A percentile compares a stretch with the other conserved stretches of the same genome.
These are phyloP conservation scores for Pelodytes ibericus DNA, from an alignment of 2,797 vertebrate genomes.

Conservation along the genomic window DNA sequence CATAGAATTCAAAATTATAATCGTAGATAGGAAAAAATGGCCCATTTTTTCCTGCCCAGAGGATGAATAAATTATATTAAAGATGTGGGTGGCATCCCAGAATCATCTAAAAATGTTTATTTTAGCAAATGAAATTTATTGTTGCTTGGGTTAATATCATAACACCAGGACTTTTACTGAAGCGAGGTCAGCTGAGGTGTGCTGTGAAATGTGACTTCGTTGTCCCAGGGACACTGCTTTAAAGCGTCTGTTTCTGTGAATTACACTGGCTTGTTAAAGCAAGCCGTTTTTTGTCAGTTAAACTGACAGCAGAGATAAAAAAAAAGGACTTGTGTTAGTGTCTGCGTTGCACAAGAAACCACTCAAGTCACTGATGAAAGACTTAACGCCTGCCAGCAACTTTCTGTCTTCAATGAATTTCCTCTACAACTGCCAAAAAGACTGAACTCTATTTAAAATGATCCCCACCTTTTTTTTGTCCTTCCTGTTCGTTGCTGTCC, in stretches of 20 bases:
- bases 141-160: neutral
- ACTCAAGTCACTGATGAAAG: constrained; percentile 61
- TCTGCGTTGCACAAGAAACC: constrained; percentile 73
- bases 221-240: constrained; percentile 20
- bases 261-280: constrained; percentile 57
- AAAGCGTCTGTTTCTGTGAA: constrained; percentile 36
- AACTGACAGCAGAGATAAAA: constrained; percentile 72
- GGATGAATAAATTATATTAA: neutral
- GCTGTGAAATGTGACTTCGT: constrained; percentile 2
- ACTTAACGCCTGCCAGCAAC: constrained; percentile 59
- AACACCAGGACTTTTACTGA: constrained; percentile 11
- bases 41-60: neutral
- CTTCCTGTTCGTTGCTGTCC: constrained; percentile 16
- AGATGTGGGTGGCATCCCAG: neutral
- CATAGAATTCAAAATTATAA: neutral
- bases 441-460: constrained; percentile 66
- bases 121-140: neutral
- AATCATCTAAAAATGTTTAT: neutral
- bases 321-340: constrained; percentile 57
- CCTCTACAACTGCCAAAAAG: constrained; percentile 64
- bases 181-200: constrained; percentile 20
- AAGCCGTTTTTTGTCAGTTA: constrained; percentile 67
- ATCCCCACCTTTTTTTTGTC: constrained; percentile 56
- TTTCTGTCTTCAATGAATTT: constrained; percentile 66
- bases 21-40: neutral